Percentiles rank a stretch among this genome's conserved stretches.
Evolutionary conservation across 53 echinoderm and acorn worm species (phyloP).

Genomic region (Paracentrotus lividus): DNA sequence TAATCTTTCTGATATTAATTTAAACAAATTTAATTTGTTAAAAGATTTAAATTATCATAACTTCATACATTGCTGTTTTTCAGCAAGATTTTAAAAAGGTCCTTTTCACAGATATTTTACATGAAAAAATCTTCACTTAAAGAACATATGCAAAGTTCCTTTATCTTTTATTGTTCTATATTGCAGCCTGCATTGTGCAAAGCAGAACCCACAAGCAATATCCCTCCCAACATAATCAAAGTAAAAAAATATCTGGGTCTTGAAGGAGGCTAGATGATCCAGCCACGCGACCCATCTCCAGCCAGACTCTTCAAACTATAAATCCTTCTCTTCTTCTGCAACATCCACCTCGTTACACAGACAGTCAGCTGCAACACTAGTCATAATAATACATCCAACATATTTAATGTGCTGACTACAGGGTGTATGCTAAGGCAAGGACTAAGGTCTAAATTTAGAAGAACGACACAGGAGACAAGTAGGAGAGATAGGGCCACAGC

Average conservation of each 20-base stretch:
- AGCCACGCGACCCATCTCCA: conserved; percentile 24
- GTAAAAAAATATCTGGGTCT: background rate
- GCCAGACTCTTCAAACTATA: conserved; percentile 20
- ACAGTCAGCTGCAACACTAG: conserved; percentile 24
- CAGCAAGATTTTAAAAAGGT: no score
- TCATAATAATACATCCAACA: background rate
- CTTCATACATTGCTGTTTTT: no score
- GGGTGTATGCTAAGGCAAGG: background rate
- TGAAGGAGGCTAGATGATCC: background rate
- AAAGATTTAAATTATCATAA: no score
- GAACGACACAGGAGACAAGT: background rate
- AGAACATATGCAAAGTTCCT: background rate
- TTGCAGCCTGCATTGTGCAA: no score
- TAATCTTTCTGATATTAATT: no score
- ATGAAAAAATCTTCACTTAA: background rate
- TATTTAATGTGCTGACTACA: background rate
- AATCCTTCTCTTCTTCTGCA: conserved; percentile 16
- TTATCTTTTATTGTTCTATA: background rate
- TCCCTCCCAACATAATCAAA: background rate
- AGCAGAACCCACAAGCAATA: no score
- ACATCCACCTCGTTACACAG: conserved; percentile 5
- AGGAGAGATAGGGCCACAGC: background rate
- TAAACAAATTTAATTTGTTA: no score
- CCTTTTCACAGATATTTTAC: no score
- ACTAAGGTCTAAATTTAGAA: no score